Evolutionary conservation across 92 coral and sea anemone genomes (phyloP), one percentile per base, ranked within the genome.

Genomic region (Palythoa grandiflora): DNA sequence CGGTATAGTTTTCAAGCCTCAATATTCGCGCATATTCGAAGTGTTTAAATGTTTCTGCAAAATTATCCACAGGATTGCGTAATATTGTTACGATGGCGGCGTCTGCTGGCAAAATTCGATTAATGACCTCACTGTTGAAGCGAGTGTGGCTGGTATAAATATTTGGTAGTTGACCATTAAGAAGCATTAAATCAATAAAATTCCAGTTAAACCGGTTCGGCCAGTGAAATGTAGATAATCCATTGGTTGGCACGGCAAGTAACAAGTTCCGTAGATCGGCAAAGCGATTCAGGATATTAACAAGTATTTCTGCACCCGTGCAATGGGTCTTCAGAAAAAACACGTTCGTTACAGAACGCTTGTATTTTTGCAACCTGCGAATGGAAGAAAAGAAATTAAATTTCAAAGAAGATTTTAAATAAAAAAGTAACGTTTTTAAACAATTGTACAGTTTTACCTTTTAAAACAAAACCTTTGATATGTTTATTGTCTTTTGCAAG

Each of bases 201-300:
- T 95, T 92, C 99, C 99, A 97, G 84, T 94, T 92, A 80, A 97
- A 97, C 85, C 94, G 93, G 44, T 94, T 90, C 9, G 99, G 99
- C 99, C 99, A 97, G 78, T 93, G 94, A 83, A 95, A 95, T 44
- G 99, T 93, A 66, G 99, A 97, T 60, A 97, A 90, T 40, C 97
- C 98, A 65, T 92, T 94, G 90, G 86, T 95, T 20, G 99, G 99
- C 10, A 97, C 85, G 2, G 98, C 99, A 38, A 97, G 93, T 78
- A 89, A 93, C 38, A 97, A 92, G 68, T 90, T 89, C 47, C 98
- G 96, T 19, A 97, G 91, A 76, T 95, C 99, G 57, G 99, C 99
- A 83, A 85, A 94, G 3, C 99, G 94, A 78, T 94, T 95, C 36
- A 97, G 84, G 57, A 97, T 97, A 88, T 97, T 97, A 68, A 91